These are phyloP conservation scores for Synanceia verrucosa DNA, from an alignment of 2,797 vertebrate species.

Conservation along the genomic window DNA sequence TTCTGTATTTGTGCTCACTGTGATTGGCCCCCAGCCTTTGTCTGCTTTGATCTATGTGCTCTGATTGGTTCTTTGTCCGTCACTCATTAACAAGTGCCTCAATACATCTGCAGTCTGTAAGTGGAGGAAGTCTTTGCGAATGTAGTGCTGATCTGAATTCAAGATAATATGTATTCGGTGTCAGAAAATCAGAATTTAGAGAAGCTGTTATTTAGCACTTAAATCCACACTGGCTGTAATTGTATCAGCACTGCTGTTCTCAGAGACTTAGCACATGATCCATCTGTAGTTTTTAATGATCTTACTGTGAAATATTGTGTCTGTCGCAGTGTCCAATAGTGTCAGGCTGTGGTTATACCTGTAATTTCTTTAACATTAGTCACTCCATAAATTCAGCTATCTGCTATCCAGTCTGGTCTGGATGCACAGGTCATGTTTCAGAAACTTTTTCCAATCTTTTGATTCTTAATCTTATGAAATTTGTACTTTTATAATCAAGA, in stretches of 20 bases:
- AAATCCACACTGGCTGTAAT: background rate
- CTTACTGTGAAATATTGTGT: background rate
- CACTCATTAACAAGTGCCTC: slow-evolving; percentile 34
- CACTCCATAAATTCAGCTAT: background rate
- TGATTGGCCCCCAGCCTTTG: slow-evolving; percentile 10
- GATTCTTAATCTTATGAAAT: background rate
- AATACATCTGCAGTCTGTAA: background rate
- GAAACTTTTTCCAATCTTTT: background rate
- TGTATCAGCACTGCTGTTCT: background rate
- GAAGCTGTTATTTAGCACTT: background rate
- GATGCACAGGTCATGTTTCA: background rate
- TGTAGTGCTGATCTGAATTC: background rate
- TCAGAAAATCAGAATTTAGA: no score
- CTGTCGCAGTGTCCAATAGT: background rate
- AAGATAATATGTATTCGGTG: background rate
- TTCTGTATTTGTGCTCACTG: slow-evolving; percentile 11
- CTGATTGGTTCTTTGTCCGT: slow-evolving; percentile 16
- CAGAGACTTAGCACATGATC: slow-evolving; percentile 33
- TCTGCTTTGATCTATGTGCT: slow-evolving; percentile 6
- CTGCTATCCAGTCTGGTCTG: background rate
- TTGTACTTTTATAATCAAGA: background rate
- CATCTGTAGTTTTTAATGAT: background rate
- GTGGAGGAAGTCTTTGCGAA: slow-evolving; percentile 42
- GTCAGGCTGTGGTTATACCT: slow-evolving; percentile 34
- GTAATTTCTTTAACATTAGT: slow-evolving; percentile 19